phyloP scores from a whole-genome alignment of 2,888 invertebrate species.

The Parnassius smintheus region DNA sequence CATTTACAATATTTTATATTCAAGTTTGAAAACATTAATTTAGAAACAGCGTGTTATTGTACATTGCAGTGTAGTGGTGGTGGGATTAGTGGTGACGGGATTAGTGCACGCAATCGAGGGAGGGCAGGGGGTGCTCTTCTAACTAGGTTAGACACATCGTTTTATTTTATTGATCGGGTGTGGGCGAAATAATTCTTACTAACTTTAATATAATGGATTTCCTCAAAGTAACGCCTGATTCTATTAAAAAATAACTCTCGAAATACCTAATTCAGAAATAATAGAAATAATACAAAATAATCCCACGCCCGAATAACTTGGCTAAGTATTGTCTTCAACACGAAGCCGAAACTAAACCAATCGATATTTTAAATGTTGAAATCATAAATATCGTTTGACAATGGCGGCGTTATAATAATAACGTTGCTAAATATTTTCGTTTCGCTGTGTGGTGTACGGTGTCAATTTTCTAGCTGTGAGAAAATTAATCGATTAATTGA shows the following conservation, averaged over 20 bases:
- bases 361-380: slow-evolving; percentile 13
- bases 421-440: slow-evolving; percentile 23
- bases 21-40: too few relatives aligned
- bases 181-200: too few relatives aligned
- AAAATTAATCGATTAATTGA: slow-evolving; percentile 4
- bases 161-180: too few relatives aligned
- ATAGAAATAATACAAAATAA: neutral
- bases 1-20: too few relatives aligned
- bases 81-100: too few relatives aligned
- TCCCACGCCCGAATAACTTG: slow-evolving; percentile 4
- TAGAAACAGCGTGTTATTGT: too few relatives aligned
- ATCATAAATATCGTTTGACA: slow-evolving; percentile 20
- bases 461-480: slow-evolving; percentile 4
- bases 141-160: too few relatives aligned
- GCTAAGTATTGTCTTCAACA: slow-evolving; percentile 7
- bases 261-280: neutral
- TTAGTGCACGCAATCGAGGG: too few relatives aligned
- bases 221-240: too few relatives aligned
- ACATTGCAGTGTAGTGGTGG: too few relatives aligned
- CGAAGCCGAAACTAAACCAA: neutral
- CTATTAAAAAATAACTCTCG: neutral
- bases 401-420: slow-evolving; percentile 21
- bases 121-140: too few relatives aligned
- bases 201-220: too few relatives aligned
- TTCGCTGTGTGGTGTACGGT: slow-evolving; percentile 2